These are phyloP conservation scores for Macropus fuliginosus DNA, from an alignment of 2,797 vertebrate species.

Conservation along the genomic window DNA sequence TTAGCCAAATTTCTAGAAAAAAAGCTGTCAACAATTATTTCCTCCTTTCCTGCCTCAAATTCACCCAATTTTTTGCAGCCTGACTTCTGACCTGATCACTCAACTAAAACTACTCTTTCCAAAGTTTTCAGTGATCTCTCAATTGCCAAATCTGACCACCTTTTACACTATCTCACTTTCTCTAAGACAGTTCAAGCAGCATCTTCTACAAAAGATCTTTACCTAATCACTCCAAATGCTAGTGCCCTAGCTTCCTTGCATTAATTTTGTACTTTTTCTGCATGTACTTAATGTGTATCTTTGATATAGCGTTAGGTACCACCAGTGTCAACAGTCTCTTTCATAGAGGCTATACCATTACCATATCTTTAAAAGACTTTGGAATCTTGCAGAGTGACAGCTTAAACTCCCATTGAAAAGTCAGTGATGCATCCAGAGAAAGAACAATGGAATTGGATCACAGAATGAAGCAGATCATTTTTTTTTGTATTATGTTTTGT, in stretches of 20 bases:
- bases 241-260: not conserved
- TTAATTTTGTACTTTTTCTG: not conserved
- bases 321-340: not conserved
- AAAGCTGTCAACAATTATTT: not conserved
- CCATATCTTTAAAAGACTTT: not conserved
- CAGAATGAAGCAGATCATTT: no score
- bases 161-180: not conserved
- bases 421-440: not conserved
- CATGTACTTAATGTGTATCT: not conserved
- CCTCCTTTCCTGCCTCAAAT: not conserved
- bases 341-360: not conserved
- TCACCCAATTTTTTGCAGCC: not conserved
- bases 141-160: not conserved
- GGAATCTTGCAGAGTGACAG: not conserved
- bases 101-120: not conserved
- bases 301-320: not conserved
- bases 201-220: not conserved
- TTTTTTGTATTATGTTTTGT: no score
- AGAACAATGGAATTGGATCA: no score
- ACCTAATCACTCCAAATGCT: not conserved
- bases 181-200: not conserved
- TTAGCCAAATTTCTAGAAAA: not conserved
- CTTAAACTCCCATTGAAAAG: not conserved
- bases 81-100: not conserved
- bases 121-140: not conserved